Base-by-base conservation (phyloP, 2,797 vertebrate species). In the Melanogrammus aeglefinus region DNA sequence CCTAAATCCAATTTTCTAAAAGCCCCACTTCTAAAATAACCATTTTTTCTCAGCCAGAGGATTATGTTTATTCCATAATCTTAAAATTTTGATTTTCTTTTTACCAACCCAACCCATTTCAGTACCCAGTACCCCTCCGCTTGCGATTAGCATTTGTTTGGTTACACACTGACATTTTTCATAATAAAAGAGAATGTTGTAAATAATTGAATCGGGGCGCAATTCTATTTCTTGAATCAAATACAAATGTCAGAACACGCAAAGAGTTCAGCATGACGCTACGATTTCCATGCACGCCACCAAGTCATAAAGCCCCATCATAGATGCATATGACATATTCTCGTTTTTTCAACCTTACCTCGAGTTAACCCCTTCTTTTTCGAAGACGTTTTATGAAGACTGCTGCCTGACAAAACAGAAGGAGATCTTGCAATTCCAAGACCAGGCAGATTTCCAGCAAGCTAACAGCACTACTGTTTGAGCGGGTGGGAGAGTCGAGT, bases 361-460 rank as follows among this genome's bases (percentile, higher is more conserved):
- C 5, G 80, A 77, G 82, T 88, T 38, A 79, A 79, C 75, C 78
- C 75, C 79, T 84, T 84, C 85, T 77, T 78, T 82, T 81, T 71
- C 3, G 10, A 76, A 84, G 82, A 82, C 12, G 69, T 74, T 86
- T 51, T 86, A 79, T 84, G 80, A 79, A 87, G 84, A 88, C 76
- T 72, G 79, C 77, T 82, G 83, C 77, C 81, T 88, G 85, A 89
- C 80, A 90, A 91, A 91, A 89, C 80, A 89, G 79, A 82, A 85
- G 81, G 87, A 88, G 85, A 83, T 85, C 82, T 80, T 84, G 76
- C 88, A 84, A 84, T 86, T 89, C 83, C 86, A 88, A 86, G 84
- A 86, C 82, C 85, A 86, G 89, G 87, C 88, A 84, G 90, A 81
- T 88, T 89, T 89, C 83, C 90, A 89, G 83, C 83, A 75, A 77